Base-by-base conservation (phyloP, 2,797 vertebrate genomes). In the Crenichthys baileyi region DNA sequence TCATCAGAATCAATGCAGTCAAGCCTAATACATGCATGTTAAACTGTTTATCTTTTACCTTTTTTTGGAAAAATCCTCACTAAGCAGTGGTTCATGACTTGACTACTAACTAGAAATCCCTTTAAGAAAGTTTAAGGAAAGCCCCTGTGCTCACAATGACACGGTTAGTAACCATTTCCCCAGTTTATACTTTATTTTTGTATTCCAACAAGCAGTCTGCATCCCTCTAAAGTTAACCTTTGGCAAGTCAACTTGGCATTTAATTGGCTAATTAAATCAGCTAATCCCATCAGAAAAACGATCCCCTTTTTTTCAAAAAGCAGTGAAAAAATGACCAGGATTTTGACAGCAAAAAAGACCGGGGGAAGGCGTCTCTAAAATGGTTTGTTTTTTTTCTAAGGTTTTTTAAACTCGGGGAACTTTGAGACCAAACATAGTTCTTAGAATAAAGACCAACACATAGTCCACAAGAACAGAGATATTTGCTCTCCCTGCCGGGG, bases 201-300 rank as follows among this genome's bases (percentile, higher is more conserved):
- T 83, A 81, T 90, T 94, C 91, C 87, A 92, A 87, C 91, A 88
- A 89, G 80, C 78, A 80, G 80, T 73, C 75, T 88, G 75, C 85
- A 78, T 83, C 79, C 80, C 67, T 87, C 90, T 82, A 79, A 89
- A 90, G 85, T 70, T 86, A 90, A 90, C 90, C 89, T 92, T 91
- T 92, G 89, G 87, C 92, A 90, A 91, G 87, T 86, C 89, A 91
- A 93, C 90, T 86, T 88, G 79, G 81, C 88, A 91, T 90, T 94
- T 95, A 94, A 95, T 92, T 92, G 92, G 85, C 88, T 93, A 93
- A 94, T 95, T 94, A 95, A 95, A 92, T 91, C 89, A 71, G 80
- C 1, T 87, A 93, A 82, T 91, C 85, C 91, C 89, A 94, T 94
- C 92, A 93, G 93, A 92, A 93, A 89, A 94, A 91, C 88, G 85